A percentile compares a stretch with the other conserved stretches of the same genome.
These are phyloP conservation scores for Mythimna lalbum DNA, from an alignment of 2,888 invertebrate genomes.

Conservation along the genomic window DNA sequence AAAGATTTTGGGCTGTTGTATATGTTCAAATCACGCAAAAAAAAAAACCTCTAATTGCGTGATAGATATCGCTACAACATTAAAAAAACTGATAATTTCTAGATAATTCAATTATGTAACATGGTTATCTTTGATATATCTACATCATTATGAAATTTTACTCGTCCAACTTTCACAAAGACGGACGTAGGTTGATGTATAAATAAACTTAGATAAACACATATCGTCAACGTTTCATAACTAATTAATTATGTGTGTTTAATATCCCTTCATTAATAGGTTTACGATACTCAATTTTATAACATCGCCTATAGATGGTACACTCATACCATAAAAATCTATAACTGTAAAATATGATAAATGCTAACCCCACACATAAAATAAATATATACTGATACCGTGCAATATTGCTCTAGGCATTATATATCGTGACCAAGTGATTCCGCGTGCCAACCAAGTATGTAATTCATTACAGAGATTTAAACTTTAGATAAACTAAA, in stretches of 20 bases:
- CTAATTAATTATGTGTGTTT: conserved; percentile 4
- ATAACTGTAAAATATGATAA: conserved; percentile 1
- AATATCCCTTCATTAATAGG: conserved; percentile 5
- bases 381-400: neutral
- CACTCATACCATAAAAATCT: neutral
- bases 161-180: neutral
- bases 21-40: no score
- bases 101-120: no score
- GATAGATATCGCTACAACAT: no score
- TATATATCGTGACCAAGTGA: neutral
- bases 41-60: no score
- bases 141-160: conserved; percentile 4
- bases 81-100: no score
- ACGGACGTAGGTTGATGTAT: neutral
- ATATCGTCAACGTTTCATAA: conserved; percentile 20
- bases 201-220: conserved; percentile 3
- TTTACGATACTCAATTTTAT: conserved; percentile 3
- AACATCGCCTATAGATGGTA: neutral
- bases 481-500: conserved; percentile 3
- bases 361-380: conserved; percentile 1
- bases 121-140: no score
- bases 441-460: neutral
- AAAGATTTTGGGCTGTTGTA: no score
- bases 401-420: conserved; percentile 27
- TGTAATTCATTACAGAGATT: conserved; percentile 4